Percentiles rank a stretch among this genome's conserved stretches.
phyloP scores from a whole-genome alignment of 2,797 vertebrate species.

The Bovichtus diacanthus region DNA sequence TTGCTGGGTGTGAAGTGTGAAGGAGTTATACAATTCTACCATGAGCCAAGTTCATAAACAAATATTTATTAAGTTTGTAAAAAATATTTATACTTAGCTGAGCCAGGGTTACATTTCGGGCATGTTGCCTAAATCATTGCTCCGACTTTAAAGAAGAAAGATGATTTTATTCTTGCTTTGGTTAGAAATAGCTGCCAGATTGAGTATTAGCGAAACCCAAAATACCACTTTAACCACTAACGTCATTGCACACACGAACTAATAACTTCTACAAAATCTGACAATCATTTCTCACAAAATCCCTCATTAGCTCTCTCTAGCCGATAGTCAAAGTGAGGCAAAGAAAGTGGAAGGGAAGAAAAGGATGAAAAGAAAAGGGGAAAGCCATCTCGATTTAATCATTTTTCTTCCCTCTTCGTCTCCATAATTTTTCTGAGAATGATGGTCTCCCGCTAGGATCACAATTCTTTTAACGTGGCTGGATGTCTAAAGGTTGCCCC shows the following conservation, averaged over 20 bases:
- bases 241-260: conserved; percentile 16
- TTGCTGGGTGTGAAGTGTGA: conserved; percentile 12
- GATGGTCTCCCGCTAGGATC: conserved; percentile 78
- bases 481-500: conserved; percentile 77
- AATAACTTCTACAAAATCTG: conserved; percentile 23
- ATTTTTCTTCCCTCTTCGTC: conserved; percentile 43
- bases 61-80: conserved; percentile 64
- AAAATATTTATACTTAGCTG: conserved; percentile 47
- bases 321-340: too few species aligned
- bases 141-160: conserved; percentile 33
- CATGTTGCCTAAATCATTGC: conserved; percentile 25
- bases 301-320: conserved; percentile 22
- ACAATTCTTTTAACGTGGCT: conserved; percentile 88
- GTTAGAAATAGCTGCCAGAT: conserved; percentile 15
- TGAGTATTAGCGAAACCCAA: conserved; percentile 7
- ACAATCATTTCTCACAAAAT: conserved; percentile 14
- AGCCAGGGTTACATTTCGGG: conserved; percentile 26
- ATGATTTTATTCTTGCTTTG: conserved; percentile 16
- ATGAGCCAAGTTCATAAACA: conserved; percentile 61
- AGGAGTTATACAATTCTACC: conserved; percentile 40
- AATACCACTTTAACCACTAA: conserved; percentile 16
- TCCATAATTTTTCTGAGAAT: conserved; percentile 73
- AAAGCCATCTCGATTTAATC: not conserved
- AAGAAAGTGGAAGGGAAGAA: too few species aligned
- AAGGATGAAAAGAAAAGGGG: too few species aligned